Evolutionary conservation across 2,113 vertebrate genomes (phyloP), one percentile per base, ranked within the genome.

Genomic region (Podarcis raffonei): DNA sequence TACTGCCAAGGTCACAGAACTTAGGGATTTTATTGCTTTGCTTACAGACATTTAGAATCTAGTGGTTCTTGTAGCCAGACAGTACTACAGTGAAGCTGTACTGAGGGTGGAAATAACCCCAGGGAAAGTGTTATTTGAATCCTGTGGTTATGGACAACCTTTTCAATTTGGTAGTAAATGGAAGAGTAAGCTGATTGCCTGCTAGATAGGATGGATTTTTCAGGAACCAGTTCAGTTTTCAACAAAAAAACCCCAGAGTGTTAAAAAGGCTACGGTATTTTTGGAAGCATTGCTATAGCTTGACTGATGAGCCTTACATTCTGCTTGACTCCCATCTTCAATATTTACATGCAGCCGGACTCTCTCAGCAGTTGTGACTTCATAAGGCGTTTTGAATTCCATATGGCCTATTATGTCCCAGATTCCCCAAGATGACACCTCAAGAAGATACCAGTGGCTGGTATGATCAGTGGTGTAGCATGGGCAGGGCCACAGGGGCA

Each of bases 121-220:
- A 12, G 48, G 30, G 37, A 6, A n/a, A 87, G 84, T 0, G 13
- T 15, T 87, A 88, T 88, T 25, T 18, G 18, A 77, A 13, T 8
- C 4, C 1, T 91, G 87, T 85, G 89, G 35, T 71, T 87, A 77
- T 32, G 5, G 18, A 75, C 37, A 48, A 62, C n/a, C 15, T 53
- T 42, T 37, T 35, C 57, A 88, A 4, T 65, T 20, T 66, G 13
- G 57, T 25, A 65, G 13, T 65, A 85, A 65, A 65, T 85, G n/a
- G 68, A 85, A 76, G 1, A 68, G 5, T 6, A 85, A 81, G 18
- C 8, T 90, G 74, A 89, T 83, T 92, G 90, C 91, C 75, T 89
- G 68, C 15, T 87, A 11, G 53, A 42, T 83, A 77, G 68, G 48
- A 72, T 79, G 62, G 86, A 35, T 32, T 32, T 15, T 30, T 6